These are phyloP conservation scores for Cinclus cinclus DNA, from an alignment of 2,113 vertebrate genomes.

Conservation along the genomic window DNA sequence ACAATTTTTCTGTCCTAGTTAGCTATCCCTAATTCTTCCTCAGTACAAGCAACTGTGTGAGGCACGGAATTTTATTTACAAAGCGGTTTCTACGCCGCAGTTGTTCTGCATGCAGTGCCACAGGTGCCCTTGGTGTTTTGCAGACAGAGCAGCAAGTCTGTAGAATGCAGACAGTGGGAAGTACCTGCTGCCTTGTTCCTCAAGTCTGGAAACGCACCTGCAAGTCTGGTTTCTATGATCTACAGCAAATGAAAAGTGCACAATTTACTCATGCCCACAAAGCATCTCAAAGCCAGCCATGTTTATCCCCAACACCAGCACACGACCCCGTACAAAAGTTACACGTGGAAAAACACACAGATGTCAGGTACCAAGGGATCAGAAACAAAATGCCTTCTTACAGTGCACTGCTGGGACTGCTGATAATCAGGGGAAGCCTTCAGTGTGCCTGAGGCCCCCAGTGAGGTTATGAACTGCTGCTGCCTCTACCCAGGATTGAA, in stretches of 20 bases:
- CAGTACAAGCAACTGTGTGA: not conserved
- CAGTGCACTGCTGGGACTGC: not conserved
- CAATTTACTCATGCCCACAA: not conserved
- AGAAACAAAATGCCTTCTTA: not conserved
- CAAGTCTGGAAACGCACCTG: not conserved
- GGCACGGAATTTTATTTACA: not conserved
- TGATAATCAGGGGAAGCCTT: not conserved
- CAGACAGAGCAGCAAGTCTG: not conserved
- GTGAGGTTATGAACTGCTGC: fast-evolving
- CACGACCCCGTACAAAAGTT: fast-evolving
- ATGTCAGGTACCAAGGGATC: not conserved
- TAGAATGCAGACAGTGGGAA: not conserved
- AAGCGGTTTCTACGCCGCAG: not conserved
- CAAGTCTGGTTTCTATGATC: not conserved
- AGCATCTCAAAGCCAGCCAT: not conserved
- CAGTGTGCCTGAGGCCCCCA: not conserved
- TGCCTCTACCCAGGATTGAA: not conserved
- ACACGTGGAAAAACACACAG: fast-evolving
- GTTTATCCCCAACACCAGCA: not conserved
- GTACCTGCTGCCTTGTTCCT: not conserved
- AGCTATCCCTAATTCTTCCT: not conserved
- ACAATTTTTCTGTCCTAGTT: not conserved
- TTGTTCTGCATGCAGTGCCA: not conserved
- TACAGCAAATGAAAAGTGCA: not conserved
- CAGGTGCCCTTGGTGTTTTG: not conserved